Evolutionary conservation across 2,797 vertebrate species (phyloP).

Genomic region (Eulemur rubriventer): DNA sequence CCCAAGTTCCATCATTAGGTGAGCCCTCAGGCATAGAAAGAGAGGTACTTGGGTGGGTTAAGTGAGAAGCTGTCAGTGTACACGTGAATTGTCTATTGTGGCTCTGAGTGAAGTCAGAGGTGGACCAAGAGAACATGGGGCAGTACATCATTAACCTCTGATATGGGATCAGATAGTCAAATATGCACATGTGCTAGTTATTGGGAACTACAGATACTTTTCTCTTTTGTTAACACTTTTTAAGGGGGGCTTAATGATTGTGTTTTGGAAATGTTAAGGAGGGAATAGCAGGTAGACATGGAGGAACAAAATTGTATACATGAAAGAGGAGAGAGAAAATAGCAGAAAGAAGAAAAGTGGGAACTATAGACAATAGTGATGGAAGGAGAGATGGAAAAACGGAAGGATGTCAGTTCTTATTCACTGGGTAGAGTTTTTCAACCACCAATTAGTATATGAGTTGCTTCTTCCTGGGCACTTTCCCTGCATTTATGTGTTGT

Average conservation of each 20-base stretch:
- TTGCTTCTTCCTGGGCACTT: conserved; percentile 28
- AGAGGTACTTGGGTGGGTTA: neutral
- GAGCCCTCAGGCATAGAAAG: neutral
- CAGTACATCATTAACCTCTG: neutral
- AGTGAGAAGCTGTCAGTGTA: neutral
- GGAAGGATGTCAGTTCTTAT: neutral
- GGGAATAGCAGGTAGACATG: neutral
- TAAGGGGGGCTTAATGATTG: neutral
- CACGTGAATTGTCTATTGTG: neutral
- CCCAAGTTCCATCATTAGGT: neutral
- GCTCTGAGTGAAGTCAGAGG: neutral
- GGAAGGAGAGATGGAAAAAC: neutral
- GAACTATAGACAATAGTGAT: neutral
- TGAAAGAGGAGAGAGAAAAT: conserved; percentile 9
- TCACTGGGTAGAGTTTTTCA: neutral
- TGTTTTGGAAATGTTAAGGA: conserved; percentile 30
- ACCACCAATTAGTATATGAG: neutral
- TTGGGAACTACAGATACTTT: neutral
- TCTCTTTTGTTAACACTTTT: neutral
- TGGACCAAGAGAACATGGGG: neutral
- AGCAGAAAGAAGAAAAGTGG: neutral
- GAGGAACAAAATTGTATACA: neutral
- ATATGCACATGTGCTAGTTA: neutral
- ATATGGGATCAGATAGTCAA: neutral
- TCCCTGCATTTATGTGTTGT: neutral